phyloP scores from a whole-genome alignment of 2,797 vertebrate genomes.

The Sebastes minor region DNA sequence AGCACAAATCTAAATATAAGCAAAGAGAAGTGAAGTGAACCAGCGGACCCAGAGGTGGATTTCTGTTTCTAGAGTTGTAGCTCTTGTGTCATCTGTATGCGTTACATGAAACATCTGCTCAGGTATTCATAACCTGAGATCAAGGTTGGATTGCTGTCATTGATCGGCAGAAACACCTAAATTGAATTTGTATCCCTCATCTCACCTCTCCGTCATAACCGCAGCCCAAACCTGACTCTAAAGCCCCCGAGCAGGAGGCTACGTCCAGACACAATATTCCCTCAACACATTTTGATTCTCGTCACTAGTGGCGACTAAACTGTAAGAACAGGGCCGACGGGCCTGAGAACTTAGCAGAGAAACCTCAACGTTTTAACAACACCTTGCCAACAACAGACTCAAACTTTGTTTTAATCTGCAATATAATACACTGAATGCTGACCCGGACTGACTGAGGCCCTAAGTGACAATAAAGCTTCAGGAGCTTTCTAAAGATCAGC shows the following conservation, averaged over 20 bases:
- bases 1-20: background rate
- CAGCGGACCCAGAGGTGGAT: background rate
- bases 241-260: conserved; percentile 19
- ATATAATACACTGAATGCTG: background rate
- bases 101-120: conserved; percentile 53
- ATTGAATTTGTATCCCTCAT: conserved; percentile 82
- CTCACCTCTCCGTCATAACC: conserved; percentile 56
- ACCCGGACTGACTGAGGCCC: background rate
- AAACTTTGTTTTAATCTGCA: background rate
- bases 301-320: conserved; percentile 1
- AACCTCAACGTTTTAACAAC: background rate
- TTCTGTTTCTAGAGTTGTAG: background rate
- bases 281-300: background rate
- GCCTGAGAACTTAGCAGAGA: background rate
- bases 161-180: conserved; percentile 75
- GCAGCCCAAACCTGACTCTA: conserved; percentile 45
- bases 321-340: background rate
- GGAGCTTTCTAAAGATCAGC: background rate
- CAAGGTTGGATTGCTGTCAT: conserved; percentile 77
- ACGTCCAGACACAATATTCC: conserved; percentile 5
- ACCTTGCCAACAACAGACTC: background rate
- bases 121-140: conserved; percentile 81
- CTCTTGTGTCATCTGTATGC: conserved; percentile 59
- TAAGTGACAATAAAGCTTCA: background rate
- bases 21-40: background rate